A percentile compares a stretch with the other conserved stretches of the same genome.
phyloP scores from a whole-genome alignment of 2,113 vertebrate genomes.

The Recurvirostra avosetta region DNA sequence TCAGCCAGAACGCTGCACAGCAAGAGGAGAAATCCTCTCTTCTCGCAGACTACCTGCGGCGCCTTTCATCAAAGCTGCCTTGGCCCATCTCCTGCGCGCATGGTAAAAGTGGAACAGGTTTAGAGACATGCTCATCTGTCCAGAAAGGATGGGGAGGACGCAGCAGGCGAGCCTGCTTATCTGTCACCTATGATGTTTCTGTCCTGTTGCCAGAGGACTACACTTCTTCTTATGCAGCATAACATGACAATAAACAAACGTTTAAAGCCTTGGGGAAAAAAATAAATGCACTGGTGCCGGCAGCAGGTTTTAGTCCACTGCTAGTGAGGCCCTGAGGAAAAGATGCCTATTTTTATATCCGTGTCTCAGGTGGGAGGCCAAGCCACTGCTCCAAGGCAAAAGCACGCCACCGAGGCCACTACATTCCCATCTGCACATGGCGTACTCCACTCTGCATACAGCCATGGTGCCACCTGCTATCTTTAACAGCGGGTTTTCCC shows the following conservation, averaged over 20 bases:
- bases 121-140: neutral
- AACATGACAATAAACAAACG: neutral
- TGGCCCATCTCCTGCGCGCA: neutral
- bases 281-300: neutral
- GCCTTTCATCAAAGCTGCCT: neutral
- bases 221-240: neutral
- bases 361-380: neutral
- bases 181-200: neutral
- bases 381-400: neutral
- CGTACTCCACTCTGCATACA: fast-evolving
- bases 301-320: neutral
- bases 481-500: neutral
- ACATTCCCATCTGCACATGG: neutral
- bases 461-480: fast-evolving
- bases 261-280: neutral
- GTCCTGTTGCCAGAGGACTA: neutral
- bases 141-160: neutral
- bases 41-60: fast-evolving
- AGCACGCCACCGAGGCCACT: neutral
- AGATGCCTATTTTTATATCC: neutral
- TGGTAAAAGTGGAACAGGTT: neutral
- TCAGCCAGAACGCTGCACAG: neutral
- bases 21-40: neutral
- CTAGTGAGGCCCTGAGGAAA: neutral
- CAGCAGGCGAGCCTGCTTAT: neutral